Evolutionary conservation across 2,888 invertebrate species (phyloP), one percentile per base, ranked within the genome.

Genomic region (Seladonia tumulorum): DNA sequence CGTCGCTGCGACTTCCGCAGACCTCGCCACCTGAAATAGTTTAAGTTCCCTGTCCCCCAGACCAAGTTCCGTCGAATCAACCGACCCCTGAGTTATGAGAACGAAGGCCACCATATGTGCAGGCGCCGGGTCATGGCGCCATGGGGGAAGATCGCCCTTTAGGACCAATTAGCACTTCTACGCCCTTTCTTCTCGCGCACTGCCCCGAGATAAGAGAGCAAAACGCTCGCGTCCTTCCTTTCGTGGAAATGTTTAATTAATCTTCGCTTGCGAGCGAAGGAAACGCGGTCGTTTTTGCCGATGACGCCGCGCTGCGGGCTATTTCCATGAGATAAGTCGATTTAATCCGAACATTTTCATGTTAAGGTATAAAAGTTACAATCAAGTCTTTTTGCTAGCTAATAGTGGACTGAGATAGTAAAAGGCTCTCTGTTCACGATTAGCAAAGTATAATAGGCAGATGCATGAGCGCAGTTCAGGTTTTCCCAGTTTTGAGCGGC

Each of bases 91-190:
- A 93, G 90, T 93, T 93, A 93, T 93, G 92, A 77, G 81, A 81
- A 60, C 66, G 57, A 79, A 80, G 87, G 85, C 45, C 75, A 87
- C 92, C 93, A 93, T 86, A 88, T 93, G 93, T 87, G 88, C 57
- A 87, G 92, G 90, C 92, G 93, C 92, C 92, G 82, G 73, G 76
- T 82, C 68, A 75, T 89, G 93, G 93, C 93, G 93, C 93, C 93
- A 92, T 63, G 75, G 82, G 90, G 87, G 79, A 85, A 89, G 88
- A 88, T 90, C 79, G 90, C 84, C 91, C 85, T 90, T 88, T 90
- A 91, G 85, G 88, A 89, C 93, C 94, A 94, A 94, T 94, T 94
- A 94, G 93, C 94, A 94, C 93, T 89, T 70, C 72, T 79, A 82
- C 88, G 89, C 87, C 89, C 85, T 88, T 85, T 76, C 78, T 84